Conservation (phyloP, 2,888 invertebrate genomes). For the Dichetophora obliterata region DNA sequence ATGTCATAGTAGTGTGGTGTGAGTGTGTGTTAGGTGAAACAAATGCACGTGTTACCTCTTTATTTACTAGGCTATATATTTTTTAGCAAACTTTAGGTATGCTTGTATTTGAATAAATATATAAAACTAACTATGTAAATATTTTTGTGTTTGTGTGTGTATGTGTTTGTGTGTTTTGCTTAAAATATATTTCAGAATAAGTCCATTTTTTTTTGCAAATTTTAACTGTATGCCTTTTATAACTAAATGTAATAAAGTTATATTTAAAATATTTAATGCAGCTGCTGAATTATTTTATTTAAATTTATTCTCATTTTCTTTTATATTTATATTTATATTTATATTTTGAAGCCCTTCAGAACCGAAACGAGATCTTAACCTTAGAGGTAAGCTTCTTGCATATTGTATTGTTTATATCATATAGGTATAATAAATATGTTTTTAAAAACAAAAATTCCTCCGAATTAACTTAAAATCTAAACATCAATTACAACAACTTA, state of each 20-base stretch:
- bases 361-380: slow-evolving; percentile 61
- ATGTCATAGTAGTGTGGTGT: neutral
- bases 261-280: slow-evolving; percentile 33
- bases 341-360: slow-evolving; percentile 27
- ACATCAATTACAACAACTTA: slow-evolving; percentile 24
- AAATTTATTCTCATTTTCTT: slow-evolving; percentile 37
- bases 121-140: neutral
- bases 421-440: neutral
- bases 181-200: neutral
- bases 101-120: neutral
- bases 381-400: slow-evolving; percentile 57
- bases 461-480: slow-evolving; percentile 42
- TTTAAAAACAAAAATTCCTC: neutral
- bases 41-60: neutral
- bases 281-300: slow-evolving; percentile 17
- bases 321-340: slow-evolving; percentile 38
- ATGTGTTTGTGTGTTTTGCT: neutral
- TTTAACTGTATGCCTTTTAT: slow-evolving; percentile 36
- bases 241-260: slow-evolving; percentile 37
- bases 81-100: no score
- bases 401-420: neutral
- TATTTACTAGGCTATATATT: no score
- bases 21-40: neutral
- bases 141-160: neutral
- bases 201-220: slow-evolving; percentile 15